phyloP scores from a whole-genome alignment of 2,888 invertebrate genomes.

The Muschampia plurimacula region DNA sequence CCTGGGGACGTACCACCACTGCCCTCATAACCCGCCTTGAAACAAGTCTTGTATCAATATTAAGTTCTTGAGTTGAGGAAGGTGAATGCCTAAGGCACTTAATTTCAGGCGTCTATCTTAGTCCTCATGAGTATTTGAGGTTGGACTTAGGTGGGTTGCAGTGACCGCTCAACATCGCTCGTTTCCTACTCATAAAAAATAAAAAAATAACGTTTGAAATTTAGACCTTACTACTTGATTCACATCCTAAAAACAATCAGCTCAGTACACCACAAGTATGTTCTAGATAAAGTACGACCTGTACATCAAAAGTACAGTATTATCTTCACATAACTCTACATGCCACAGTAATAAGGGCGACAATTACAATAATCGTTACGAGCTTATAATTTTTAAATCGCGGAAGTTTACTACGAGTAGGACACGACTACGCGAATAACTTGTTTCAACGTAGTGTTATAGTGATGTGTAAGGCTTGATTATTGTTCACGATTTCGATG shows the following conservation, averaged over 20 bases:
- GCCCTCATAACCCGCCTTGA: no score
- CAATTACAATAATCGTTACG: conserved; percentile 26
- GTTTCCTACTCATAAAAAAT: no score
- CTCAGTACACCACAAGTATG: neutral
- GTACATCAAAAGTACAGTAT: conserved; percentile 10
- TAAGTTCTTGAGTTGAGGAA: no score
- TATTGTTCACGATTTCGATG: conserved; percentile 7
- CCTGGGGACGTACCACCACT: no score
- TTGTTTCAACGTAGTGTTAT: conserved; percentile 29
- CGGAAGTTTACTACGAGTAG: conserved; percentile 34
- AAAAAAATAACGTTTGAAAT: neutral
- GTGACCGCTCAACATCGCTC: no score
- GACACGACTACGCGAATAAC: conserved; percentile 24
- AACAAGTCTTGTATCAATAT: no score
- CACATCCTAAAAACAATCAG: conserved; percentile 4
- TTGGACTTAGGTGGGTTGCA: no score
- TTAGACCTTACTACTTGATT: neutral
- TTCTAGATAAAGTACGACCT: conserved; percentile 12
- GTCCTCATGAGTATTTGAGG: no score
- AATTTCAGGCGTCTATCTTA: no score
- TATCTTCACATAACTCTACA: conserved; percentile 11
- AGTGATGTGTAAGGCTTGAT: conserved; percentile 11
- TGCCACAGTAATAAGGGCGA: conserved; percentile 21
- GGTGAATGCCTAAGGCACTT: no score
- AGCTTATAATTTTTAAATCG: conserved; percentile 37